Conservation (phyloP, 1,140 invertebrate species). For the Rhopalosiphum maidis region DNA sequence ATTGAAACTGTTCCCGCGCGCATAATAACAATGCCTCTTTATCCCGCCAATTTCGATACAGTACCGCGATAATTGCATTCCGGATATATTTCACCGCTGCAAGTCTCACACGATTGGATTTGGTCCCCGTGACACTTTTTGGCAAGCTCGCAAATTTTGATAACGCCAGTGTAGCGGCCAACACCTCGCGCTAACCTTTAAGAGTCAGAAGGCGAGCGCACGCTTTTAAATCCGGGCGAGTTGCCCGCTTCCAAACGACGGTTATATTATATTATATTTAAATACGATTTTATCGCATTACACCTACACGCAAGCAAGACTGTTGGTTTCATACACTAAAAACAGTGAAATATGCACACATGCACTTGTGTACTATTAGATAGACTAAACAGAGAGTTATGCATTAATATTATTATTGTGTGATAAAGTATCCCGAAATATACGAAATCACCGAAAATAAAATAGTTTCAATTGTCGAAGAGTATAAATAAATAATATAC, state of each 20-base stretch:
- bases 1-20: not conserved
- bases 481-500: no score
- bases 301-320: not conserved
- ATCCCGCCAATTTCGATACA: not conserved
- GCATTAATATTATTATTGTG: not conserved
- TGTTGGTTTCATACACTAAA: not conserved
- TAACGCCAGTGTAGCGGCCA: not conserved
- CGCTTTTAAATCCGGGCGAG: not conserved
- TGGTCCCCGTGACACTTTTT: not conserved
- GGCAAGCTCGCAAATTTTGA: constrained; percentile 35
- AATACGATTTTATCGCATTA: not conserved
- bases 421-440: no score
- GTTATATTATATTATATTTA: not conserved
- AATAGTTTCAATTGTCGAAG: no score
- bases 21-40: not conserved
- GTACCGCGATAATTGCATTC: not conserved
- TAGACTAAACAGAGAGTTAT: not conserved
- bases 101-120: not conserved
- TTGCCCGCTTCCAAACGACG: not conserved
- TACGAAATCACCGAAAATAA: no score
- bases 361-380: not conserved
- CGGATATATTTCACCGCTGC: not conserved
- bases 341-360: not conserved
- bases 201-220: not conserved
- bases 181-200: not conserved